A percentile compares a stretch with the other conserved stretches of the same genome.
phyloP scores from a whole-genome alignment of 2,797 vertebrate genomes.

The Xenops minutus region DNA sequence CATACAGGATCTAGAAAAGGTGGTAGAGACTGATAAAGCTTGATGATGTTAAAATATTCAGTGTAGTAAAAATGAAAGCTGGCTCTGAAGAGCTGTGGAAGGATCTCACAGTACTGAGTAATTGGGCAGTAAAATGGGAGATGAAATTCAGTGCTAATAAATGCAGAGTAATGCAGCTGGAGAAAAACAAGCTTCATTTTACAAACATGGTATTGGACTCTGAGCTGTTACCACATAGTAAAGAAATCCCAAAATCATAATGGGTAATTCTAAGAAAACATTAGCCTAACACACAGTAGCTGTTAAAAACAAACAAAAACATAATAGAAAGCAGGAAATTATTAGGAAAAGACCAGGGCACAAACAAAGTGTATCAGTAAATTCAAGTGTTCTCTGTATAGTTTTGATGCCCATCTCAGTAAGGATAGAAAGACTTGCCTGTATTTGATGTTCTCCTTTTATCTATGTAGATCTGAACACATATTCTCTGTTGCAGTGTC shows the following conservation, averaged over 20 bases:
- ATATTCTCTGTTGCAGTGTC: background rate
- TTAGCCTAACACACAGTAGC: background rate
- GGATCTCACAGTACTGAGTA: constrained; percentile 40
- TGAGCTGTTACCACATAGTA: constrained; percentile 12
- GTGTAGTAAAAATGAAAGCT: constrained; percentile 54
- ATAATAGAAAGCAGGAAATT: background rate
- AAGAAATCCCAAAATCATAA: constrained; percentile 22
- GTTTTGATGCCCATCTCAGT: background rate
- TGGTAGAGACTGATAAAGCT: constrained; percentile 52
- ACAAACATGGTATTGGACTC: background rate
- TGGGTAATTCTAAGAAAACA: constrained; percentile 30
- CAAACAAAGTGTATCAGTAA: background rate
- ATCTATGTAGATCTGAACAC: background rate
- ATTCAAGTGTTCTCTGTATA: background rate
- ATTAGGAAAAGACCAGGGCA: background rate
- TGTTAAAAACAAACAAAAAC: background rate
- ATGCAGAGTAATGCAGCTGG: constrained; percentile 26
- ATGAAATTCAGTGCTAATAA: constrained; percentile 61
- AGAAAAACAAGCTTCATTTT: constrained; percentile 43
- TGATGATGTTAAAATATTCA: constrained; percentile 60
- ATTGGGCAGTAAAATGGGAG: constrained; percentile 49
- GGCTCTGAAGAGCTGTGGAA: constrained; percentile 48
- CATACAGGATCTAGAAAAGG: constrained; percentile 52
- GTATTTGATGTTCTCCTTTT: background rate
- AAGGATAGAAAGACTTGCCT: background rate